Evolutionary conservation across 1,140 invertebrate species (phyloP), one percentile per base, ranked within the genome.

Genomic region (Leptopilina clavipes): DNA sequence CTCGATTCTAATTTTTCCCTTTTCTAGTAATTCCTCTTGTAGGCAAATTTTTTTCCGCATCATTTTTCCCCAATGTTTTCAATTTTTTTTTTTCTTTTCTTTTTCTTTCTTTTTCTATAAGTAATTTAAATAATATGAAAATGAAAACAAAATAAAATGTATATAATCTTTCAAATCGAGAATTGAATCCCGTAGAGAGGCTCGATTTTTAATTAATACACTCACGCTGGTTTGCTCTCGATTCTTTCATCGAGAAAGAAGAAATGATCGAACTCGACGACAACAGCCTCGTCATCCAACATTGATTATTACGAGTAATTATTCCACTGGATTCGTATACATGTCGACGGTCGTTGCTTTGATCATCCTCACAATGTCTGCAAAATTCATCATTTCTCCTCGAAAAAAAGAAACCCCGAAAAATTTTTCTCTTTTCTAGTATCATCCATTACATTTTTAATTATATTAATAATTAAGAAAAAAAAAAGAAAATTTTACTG

Each of bases 291-390:
- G 88, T 90, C 89, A 90, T 90, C 82, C 81, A 81, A 84, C 85
- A 88, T 87, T 87, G 88, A 89, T 89, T n/a, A n/a, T n/a, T 89
- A 87, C 84, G 83, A 88, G 86, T 89, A 89, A 90, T 90, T 88
- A 89, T 88, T 89, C 84, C 81, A 76, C 81, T n/a, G 76, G 81
- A 84, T 83, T 83, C 85, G 82, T 65, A 70, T 31, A 65, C 56
- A 59, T n/a, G 25, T 65, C 5, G 22, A 65, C 56, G 22, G 17
- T 25, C 19, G 14, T 48, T 17, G 12, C 59, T 65, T 65, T 65
- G 59, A 65, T 65, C 12, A 22, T 65, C 19, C 12, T 25, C 22
- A 25, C 2, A 10, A 19, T 22, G 17, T 19, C 19, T 59, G 54
- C 0, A 5, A 59, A 19, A 2, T 19, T 19, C 8, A 19, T 11